Evolutionary conservation across 2,888 invertebrate genomes (phyloP), one percentile per base, ranked within the genome.

Genomic region (Epinotia ramella): DNA sequence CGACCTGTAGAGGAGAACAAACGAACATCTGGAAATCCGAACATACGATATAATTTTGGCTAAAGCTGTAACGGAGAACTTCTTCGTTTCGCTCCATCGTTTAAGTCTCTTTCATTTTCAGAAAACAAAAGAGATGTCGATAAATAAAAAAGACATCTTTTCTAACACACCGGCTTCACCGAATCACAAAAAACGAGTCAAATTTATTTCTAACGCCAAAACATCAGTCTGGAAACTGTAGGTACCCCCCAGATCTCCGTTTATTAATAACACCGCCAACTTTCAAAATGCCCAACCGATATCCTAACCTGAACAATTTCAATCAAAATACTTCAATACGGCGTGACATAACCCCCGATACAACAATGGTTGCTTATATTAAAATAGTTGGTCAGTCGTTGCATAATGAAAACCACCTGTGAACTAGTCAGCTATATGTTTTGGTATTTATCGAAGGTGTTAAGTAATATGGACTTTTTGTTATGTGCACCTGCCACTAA

Each of bases 281-380:
- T 70, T 70, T 33, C 70, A 28, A 70, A 62, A 70, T 16, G 6
- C 44, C 44, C 46, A 68, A 67, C 53, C 56, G 44, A 60, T 60
- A 62, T 62, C 46, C 20, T 12, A 49, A 62, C 70, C 33, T 3
- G 28, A 62, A 70, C 70, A 28, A 70, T 70, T 70, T 53, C 70
- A 70, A 70, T 68, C 68, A 33, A 68, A 68, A 68, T 70, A 62
- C 12, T 28, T 70, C 62, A 62, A 62, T 70, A 28, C 2, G 11
- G 18, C n/a, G 6, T 70, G 46, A 70, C 70, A 63, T 71, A 71
- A 71, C 49, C 4, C 20, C 1, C 33, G 24, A 46, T 63, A 71
- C 70, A 71, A 71, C 70, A 71, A 71, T 71, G 70, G 70, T 62
- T 24, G 70, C 62, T 71, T 62, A 62, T 71, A 71, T 71, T 71